A percentile compares a stretch with the other conserved stretches of the same genome.
Conservation (phyloP, 2,888 invertebrate species). For the Globia sparganii region DNA sequence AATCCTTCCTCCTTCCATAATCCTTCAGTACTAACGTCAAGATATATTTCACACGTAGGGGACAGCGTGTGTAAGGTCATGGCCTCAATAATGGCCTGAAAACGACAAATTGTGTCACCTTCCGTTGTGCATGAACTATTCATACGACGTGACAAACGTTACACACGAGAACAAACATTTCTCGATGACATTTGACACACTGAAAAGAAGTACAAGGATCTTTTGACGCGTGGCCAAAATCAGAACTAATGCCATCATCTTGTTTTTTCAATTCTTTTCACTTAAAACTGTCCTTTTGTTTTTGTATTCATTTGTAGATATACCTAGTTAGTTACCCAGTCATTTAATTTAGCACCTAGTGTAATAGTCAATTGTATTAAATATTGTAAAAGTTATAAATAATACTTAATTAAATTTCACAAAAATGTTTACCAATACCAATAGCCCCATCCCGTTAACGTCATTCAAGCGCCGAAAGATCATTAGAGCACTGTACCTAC, state of each 20-base stretch:
- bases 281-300: not conserved
- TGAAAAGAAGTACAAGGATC: not conserved
- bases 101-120: slow-evolving; percentile 52
- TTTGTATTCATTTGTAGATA: not conserved
- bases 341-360: not conserved
- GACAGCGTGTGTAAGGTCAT: slow-evolving; percentile 32
- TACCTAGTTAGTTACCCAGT: not conserved
- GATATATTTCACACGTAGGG: slow-evolving; percentile 14
- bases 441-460: not conserved
- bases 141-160: slow-evolving; percentile 10
- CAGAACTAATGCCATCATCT: not conserved
- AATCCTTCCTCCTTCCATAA: too few relatives aligned
- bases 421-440: not conserved
- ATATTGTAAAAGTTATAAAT: too few relatives aligned
- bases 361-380: too few relatives aligned
- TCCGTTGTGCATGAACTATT: slow-evolving; percentile 43
- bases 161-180: not conserved
- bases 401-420: not conserved
- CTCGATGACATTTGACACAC: slow-evolving; percentile 24
- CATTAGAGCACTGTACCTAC: not conserved
- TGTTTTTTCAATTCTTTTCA: not conserved
- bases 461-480: not conserved
- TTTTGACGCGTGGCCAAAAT: not conserved
- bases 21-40: not conserved
- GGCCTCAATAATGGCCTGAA: slow-evolving; percentile 30